Evolutionary conservation across 1,140 invertebrate genomes (phyloP).

Genomic region (Trypoxylus dichotomus): DNA sequence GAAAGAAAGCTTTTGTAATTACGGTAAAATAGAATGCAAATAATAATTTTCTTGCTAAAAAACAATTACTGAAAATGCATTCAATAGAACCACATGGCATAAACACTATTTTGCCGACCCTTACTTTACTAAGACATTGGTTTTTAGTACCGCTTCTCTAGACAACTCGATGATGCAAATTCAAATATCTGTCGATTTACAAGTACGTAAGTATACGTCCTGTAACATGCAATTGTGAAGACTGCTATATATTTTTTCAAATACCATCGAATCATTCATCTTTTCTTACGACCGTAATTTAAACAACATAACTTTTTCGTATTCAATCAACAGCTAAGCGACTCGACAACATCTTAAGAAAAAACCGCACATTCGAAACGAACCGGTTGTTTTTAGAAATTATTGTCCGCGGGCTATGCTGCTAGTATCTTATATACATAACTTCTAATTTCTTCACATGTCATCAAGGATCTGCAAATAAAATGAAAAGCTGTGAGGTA

Average conservation of each 20-base stretch:
- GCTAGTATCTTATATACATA: background rate
- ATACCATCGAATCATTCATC: background rate
- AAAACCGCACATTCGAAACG: background rate
- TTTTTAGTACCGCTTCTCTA: too few relatives aligned
- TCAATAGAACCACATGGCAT: too few relatives aligned
- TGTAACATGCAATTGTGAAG: too few relatives aligned
- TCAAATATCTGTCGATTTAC: too few relatives aligned
- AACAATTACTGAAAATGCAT: too few relatives aligned
- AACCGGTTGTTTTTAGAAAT: conserved; percentile 7
- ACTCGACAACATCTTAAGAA: background rate
- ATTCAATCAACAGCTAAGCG: background rate
- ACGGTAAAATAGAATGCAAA: too few relatives aligned
- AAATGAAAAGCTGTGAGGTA: background rate
- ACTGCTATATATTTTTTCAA: background rate
- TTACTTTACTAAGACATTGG: too few relatives aligned
- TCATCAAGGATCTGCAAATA: background rate
- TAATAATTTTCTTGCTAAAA: too few relatives aligned
- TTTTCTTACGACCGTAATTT: background rate
- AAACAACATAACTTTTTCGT: background rate
- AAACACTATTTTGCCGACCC: too few relatives aligned
- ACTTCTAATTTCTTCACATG: background rate
- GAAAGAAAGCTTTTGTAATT: too few relatives aligned
- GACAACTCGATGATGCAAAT: too few relatives aligned
- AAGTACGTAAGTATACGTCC: too few relatives aligned
- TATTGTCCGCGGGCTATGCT: background rate